Conservation (phyloP, 1,140 invertebrate genomes). For the Fopius arisanus region DNA sequence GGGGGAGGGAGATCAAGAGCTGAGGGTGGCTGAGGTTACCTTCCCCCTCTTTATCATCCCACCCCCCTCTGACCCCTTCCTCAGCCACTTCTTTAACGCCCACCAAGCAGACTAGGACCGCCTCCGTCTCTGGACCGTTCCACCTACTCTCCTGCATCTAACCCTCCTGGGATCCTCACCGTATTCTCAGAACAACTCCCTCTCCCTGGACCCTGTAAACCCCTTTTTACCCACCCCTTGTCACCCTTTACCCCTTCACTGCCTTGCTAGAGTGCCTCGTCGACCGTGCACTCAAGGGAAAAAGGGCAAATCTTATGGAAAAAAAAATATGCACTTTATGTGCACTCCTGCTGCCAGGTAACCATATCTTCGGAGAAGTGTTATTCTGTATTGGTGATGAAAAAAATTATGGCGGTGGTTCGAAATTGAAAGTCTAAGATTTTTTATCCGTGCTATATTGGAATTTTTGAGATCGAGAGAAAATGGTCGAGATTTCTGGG, state of each 20-base stretch:
- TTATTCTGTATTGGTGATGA: no score
- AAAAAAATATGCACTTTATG: neutral
- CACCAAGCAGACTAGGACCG: conserved; percentile 60
- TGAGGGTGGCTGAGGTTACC: neutral
- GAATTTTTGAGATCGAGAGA: no score
- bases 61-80: conserved; percentile 22
- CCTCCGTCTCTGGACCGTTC: conserved; percentile 60
- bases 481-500: no score
- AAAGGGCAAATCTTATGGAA: conserved; percentile 17
- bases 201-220: neutral
- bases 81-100: conserved; percentile 62
- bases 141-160: conserved; percentile 53
- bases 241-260: neutral
- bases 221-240: conserved; percentile 27
- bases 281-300: conserved; percentile 47
- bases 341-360: neutral
- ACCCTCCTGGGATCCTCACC: conserved; percentile 29
- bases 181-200: conserved; percentile 29
- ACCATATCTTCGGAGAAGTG: neutral
- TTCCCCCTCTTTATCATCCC: no score
- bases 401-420: no score
- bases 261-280: conserved; percentile 21
- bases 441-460: no score
- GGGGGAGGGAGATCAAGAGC: neutral
- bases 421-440: no score